Evolutionary conservation across 2,797 vertebrate species (phyloP).

Genomic region (Pelodytes ibericus): DNA sequence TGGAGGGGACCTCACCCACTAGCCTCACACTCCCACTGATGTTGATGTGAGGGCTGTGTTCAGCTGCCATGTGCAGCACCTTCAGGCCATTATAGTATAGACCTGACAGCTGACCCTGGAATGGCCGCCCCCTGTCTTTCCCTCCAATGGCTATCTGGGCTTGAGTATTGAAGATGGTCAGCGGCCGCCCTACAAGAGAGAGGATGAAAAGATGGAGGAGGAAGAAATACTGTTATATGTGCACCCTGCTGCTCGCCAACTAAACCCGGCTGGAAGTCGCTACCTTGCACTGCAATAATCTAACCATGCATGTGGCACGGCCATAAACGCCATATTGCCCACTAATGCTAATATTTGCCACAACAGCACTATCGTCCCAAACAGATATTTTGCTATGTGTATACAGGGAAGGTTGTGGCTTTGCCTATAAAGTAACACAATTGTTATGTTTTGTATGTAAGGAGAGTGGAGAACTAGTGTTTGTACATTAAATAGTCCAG

Average conservation of each 20-base stretch:
- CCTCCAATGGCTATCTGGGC: slow-evolving; percentile 94
- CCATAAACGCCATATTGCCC: too few species aligned
- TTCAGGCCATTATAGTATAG: slow-evolving; percentile 98
- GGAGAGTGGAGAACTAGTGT: too few species aligned
- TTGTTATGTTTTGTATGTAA: too few species aligned
- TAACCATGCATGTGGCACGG: too few species aligned
- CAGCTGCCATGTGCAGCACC: slow-evolving; percentile 95
- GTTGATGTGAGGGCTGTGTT: slow-evolving; percentile 90
- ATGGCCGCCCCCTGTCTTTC: slow-evolving; percentile 88
- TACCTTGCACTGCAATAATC: too few species aligned
- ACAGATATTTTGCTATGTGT: too few species aligned
- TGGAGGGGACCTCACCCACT: slow-evolving; percentile 90
- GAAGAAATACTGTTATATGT: background rate
- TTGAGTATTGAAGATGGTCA: slow-evolving; percentile 99
- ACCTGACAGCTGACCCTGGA: slow-evolving; percentile 96
- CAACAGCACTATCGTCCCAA: too few species aligned
- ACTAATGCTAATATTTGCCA: background rate
- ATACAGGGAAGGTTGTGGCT: too few species aligned
- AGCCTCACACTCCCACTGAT: slow-evolving; percentile 95
- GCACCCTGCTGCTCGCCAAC: too few species aligned
- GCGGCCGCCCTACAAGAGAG: slow-evolving; percentile 87
- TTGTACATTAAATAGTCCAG: too few species aligned
- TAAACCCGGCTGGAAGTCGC: too few species aligned
- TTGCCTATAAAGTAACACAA: too few species aligned
- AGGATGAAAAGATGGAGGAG: slow-evolving; percentile 7